These are phyloP conservation scores for Tipula confusa DNA, from an alignment of 2,888 invertebrate genomes.

Conservation along the genomic window DNA sequence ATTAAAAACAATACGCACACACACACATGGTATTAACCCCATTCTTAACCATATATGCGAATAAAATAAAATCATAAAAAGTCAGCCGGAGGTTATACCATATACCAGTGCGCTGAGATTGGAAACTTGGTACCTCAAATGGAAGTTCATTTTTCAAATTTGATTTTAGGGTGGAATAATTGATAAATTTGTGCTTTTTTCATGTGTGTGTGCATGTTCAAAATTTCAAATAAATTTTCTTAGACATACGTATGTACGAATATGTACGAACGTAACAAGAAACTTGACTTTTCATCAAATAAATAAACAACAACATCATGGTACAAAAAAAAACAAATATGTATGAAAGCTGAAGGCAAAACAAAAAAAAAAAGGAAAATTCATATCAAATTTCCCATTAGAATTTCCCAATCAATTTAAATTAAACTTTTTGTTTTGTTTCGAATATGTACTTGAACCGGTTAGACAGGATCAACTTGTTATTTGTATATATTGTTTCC, in stretches of 20 bases:
- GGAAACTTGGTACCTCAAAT: not conserved
- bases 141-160: not conserved
- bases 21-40: not conserved
- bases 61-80: not conserved
- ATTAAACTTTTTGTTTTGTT: not conserved
- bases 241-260: too few species aligned
- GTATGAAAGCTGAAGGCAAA: not conserved
- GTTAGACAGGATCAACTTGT: too few species aligned
- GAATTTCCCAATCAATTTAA: conserved; percentile 12
- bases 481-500: too few species aligned
- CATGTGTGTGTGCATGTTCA: too few species aligned
- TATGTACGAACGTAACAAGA: not conserved
- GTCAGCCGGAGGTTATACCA: not conserved
- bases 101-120: not conserved
- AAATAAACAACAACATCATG: not conserved
- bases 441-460: too few species aligned
- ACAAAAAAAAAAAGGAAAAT: not conserved
- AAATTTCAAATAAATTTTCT: not conserved
- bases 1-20: not conserved
- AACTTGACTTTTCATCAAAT: not conserved
- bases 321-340: not conserved
- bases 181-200: not conserved
- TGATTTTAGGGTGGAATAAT: not conserved
- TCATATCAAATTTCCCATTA: conserved; percentile 4
- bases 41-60: not conserved